Evolutionary conservation across 2,888 invertebrate genomes (phyloP).

Genomic region (Orthosia cruda): DNA sequence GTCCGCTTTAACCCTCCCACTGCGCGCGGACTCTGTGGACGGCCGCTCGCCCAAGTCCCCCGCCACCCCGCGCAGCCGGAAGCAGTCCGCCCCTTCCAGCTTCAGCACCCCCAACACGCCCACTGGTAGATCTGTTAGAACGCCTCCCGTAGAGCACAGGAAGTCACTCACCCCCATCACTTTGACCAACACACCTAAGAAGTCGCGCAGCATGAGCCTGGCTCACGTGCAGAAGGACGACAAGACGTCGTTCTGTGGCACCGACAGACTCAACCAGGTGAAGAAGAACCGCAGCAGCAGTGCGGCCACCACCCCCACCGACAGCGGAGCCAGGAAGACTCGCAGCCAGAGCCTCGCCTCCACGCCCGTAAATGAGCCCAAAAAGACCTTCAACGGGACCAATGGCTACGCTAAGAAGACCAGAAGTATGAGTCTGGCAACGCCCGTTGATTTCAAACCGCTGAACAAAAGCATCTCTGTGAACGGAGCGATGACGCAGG

Average conservation of each 20-base stretch:
- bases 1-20: constrained; percentile 82
- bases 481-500: constrained; percentile 85
- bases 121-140: constrained; percentile 77
- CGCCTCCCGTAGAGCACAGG: constrained; percentile 80
- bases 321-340: constrained; percentile 70
- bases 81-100: constrained; percentile 87
- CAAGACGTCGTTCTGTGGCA: constrained; percentile 81
- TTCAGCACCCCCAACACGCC: constrained; percentile 84
- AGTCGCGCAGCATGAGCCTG: constrained; percentile 87
- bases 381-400: constrained; percentile 73
- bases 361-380: constrained; percentile 82
- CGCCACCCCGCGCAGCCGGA: constrained; percentile 77
- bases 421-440: constrained; percentile 87
- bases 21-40: constrained; percentile 75
- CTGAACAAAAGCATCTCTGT: constrained; percentile 80
- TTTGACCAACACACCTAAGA: constrained; percentile 81
- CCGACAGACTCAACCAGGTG: constrained; percentile 80
- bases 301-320: constrained; percentile 80
- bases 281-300: constrained; percentile 74
- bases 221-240: constrained; percentile 78
- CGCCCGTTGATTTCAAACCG: constrained; percentile 78
- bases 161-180: constrained; percentile 81
- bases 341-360: constrained; percentile 88
- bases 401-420: constrained; percentile 83
- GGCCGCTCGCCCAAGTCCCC: constrained; percentile 64